Evolutionary conservation across 1,140 invertebrate genomes (phyloP), one percentile per base, ranked within the genome.

Genomic region (Lepidurus apus): DNA sequence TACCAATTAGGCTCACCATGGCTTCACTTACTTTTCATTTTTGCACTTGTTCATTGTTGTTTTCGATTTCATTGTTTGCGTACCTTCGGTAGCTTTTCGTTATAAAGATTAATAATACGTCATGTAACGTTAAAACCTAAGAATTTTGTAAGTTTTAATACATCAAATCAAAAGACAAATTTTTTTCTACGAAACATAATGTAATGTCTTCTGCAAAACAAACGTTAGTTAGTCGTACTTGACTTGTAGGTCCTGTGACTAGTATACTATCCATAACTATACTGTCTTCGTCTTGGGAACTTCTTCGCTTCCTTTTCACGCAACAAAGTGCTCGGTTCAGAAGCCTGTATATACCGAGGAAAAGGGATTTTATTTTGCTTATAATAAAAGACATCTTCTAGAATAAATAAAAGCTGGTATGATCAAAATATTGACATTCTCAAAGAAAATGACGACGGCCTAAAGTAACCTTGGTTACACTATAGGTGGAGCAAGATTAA

Each of bases 171-270:
- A 65, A 7, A 65, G 17, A 11, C 53, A n/a, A 65, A 1, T 47
- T 17, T n/a, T 65, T 13, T 65, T 65, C 3, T 21, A 17, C n/a
- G n/a, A 17, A 34, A 3, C 34, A 34, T n/a, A n/a, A n/a, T n/a
- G n/a, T n/a, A n/a, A n/a, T 34, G 34, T 34, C 3, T 34, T 34
- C 34, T 3, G 34, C 34, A 3, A 34, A 34, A n/a, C n/a, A n/a
- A n/a, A n/a, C n/a, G n/a, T n/a, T n/a, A 34, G 34, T 34, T 65
- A n/a, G 21, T 65, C 53, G 53, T 65, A 65, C 53, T 65, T 65
- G 17, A 65, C 53, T 13, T 21, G 17, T 65, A n/a, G 53, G 21
- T 65, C 53, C 53, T 17, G 53, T 65, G 53, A 65, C 53, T 11
- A 65, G 6, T 13, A 65, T 17, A 65, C 53, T 65, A 21, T 65